phyloP scores from a whole-genome alignment of 2,888 invertebrate genomes.

The Rutpela maculata region DNA sequence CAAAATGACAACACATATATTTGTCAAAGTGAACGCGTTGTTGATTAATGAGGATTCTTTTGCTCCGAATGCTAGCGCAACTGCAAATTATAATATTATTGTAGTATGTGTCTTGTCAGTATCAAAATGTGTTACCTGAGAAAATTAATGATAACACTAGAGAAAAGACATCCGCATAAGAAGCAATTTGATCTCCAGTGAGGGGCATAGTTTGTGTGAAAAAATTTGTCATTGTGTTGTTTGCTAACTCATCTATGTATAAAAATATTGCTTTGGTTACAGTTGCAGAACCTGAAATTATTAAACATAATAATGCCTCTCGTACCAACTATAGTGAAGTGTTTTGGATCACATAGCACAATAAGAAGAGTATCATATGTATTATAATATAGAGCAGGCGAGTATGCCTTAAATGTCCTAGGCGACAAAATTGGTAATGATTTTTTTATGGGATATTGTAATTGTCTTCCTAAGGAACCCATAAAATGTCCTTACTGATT shows the following conservation, averaged over 20 bases:
- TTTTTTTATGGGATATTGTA: too few species aligned
- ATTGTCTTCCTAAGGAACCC: too few species aligned
- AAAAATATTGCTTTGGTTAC: slow-evolving; percentile 89
- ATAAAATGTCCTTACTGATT: too few species aligned
- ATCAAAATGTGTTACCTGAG: slow-evolving; percentile 75
- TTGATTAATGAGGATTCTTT: slow-evolving; percentile 87
- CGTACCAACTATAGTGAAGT: too few species aligned
- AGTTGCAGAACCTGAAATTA: slow-evolving; percentile 83
- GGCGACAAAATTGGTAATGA: too few species aligned
- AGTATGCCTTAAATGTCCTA: too few species aligned
- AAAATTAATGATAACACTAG: slow-evolving; percentile 83
- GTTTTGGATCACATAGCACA: too few species aligned
- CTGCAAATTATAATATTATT: slow-evolving; percentile 64
- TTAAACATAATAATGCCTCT: neutral
- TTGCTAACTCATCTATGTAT: slow-evolving; percentile 84
- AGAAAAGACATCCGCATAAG: slow-evolving; percentile 87
- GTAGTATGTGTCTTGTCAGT: neutral
- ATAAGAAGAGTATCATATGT: too few species aligned
- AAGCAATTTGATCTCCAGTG: slow-evolving; percentile 79
- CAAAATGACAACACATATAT: slow-evolving; percentile 81
- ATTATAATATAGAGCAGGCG: too few species aligned
- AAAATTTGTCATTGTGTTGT: slow-evolving; percentile 80
- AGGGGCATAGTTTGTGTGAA: slow-evolving; percentile 81
- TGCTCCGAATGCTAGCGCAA: slow-evolving; percentile 84
- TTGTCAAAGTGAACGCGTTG: slow-evolving; percentile 85